Conservation (phyloP, 2,113 vertebrate genomes). For the Motacilla tschutschensis region DNA sequence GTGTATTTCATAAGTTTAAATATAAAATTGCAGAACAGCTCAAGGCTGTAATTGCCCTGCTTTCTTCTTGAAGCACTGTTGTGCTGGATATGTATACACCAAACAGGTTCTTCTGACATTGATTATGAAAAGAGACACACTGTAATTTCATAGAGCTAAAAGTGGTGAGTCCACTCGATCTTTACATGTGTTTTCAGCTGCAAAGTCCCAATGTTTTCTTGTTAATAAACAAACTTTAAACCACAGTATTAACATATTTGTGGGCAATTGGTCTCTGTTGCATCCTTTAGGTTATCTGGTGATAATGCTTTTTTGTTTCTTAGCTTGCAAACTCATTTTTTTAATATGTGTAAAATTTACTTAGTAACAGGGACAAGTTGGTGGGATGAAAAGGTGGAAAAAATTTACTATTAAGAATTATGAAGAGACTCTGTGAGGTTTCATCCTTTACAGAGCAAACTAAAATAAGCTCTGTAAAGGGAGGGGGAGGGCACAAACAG, state of each 20-base stretch:
- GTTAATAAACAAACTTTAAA: not conserved
- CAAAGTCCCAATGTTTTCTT: not conserved
- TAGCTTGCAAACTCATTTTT: not conserved
- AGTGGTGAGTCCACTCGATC: not conserved
- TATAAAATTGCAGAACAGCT: constrained; percentile 31
- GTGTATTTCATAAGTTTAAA: constrained; percentile 22
- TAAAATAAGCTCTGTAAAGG: not conserved
- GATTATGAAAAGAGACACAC: not conserved
- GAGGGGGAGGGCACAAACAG: not conserved
- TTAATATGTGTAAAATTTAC: not conserved
- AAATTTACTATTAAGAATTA: not conserved
- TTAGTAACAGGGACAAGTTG: not conserved
- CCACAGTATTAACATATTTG: not conserved
- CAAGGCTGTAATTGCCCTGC: constrained; percentile 19
- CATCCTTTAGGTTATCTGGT: not conserved
- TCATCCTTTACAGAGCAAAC: not conserved
- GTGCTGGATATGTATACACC: not conserved
- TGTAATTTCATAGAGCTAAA: not conserved
- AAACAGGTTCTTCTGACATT: not conserved
- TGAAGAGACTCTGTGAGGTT: not conserved
- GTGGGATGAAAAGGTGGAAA: not conserved
- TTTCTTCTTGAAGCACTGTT: constrained; percentile 1
- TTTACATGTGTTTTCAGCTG: not conserved
- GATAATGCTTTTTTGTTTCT: not conserved
- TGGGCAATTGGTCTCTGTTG: not conserved